Conservation (phyloP, 2,113 vertebrate genomes). For the Cardinalis cardinalis region DNA sequence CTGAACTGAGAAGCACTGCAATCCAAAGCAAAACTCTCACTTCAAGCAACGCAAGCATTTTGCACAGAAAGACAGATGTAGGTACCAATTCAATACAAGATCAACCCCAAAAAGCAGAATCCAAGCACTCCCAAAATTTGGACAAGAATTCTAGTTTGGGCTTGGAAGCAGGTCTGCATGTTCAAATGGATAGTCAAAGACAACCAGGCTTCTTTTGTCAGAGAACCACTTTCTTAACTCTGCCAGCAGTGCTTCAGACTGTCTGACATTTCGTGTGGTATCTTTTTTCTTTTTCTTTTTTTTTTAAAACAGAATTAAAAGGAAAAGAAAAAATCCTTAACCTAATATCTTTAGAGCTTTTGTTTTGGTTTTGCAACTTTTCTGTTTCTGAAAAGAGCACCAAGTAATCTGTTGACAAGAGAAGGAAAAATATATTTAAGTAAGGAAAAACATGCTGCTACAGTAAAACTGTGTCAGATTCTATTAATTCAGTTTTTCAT, state of each 20-base stretch:
- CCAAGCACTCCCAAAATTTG: constrained; percentile 18
- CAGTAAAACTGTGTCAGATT: constrained; percentile 65
- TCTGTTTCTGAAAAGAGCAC: constrained; percentile 39
- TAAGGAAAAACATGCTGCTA: constrained; percentile 65
- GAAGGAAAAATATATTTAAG: constrained; percentile 61
- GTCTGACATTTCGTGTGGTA: constrained; percentile 55
- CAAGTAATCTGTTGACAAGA: constrained; percentile 60
- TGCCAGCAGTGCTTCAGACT: constrained; percentile 62
- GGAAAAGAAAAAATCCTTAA: constrained; percentile 3
- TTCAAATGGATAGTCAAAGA: constrained; percentile 53
- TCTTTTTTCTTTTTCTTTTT: neutral
- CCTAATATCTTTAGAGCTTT: constrained; percentile 57
- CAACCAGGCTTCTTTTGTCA: constrained; percentile 60
- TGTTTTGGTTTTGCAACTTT: constrained; percentile 65
- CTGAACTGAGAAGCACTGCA: neutral
- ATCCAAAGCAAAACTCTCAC: neutral
- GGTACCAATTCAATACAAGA: neutral
- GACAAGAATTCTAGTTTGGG: constrained; percentile 2
- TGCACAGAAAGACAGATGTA: neutral
- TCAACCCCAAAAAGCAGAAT: constrained; percentile 11
- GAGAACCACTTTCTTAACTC: constrained; percentile 57
- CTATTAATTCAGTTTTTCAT: constrained; percentile 70
- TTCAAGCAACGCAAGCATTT: neutral
- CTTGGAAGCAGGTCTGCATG: constrained; percentile 21
- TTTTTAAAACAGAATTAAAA: constrained; percentile 32